These are phyloP conservation scores for Syngnathus acus DNA, from an alignment of 2,797 vertebrate species.

Conservation along the genomic window DNA sequence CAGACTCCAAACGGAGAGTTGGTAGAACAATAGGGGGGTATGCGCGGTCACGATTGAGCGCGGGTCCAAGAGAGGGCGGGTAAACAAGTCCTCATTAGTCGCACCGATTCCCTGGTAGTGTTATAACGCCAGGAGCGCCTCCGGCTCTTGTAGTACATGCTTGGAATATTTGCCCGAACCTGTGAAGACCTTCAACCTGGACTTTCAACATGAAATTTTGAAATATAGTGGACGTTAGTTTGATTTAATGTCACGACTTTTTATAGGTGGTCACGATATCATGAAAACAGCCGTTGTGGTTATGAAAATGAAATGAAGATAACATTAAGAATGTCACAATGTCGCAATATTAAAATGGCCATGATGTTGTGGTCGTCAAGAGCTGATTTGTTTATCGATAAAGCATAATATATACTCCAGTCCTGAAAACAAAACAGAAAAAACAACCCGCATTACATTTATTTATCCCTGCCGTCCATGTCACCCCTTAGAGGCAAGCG, in stretches of 20 bases:
- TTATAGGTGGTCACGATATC: not conserved
- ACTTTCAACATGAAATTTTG: conserved; percentile 6
- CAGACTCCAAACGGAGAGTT: conserved; percentile 27
- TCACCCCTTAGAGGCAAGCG: conserved; percentile 42
- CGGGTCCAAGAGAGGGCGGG: conserved; percentile 38
- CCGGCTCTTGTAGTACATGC: conserved; percentile 26
- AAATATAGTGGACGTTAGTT: conserved; percentile 24
- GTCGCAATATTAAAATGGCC: no score
- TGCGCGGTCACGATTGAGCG: conserved; percentile 47
- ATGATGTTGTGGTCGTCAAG: no score
- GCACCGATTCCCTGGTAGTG: conserved; percentile 37
- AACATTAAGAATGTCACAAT: no score
- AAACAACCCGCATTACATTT: not conserved
- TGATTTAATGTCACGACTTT: conserved; percentile 21
- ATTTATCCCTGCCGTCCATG: not conserved
- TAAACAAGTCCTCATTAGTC: conserved; percentile 65
- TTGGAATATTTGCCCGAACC: conserved; percentile 39
- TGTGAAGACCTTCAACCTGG: conserved; percentile 21
- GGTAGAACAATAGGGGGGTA: conserved; percentile 25
- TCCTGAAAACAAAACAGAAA: not conserved
- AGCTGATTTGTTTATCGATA: no score
- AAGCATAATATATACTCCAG: not conserved
- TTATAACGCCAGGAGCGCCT: conserved; percentile 37
- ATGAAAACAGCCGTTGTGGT: no score
- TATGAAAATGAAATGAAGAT: no score